These are phyloP conservation scores for Zenarchopterus dispar DNA, from an alignment of 2,797 vertebrate species.

Conservation along the genomic window DNA sequence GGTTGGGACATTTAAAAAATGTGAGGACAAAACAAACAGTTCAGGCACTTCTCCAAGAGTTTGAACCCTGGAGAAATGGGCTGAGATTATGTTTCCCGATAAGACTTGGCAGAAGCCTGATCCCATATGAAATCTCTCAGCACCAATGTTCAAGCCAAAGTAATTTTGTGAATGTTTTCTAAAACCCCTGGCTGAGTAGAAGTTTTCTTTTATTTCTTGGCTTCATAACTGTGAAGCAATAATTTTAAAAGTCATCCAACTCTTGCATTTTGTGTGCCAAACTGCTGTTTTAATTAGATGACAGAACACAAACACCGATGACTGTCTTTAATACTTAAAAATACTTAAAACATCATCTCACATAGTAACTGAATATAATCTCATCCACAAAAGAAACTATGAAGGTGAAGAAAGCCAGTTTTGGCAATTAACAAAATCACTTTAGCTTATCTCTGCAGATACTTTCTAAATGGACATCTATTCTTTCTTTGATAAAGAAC, in stretches of 20 bases:
- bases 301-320: conserved; percentile 31
- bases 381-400: conserved; percentile 52
- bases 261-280: conserved; percentile 23
- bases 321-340: conserved; percentile 10
- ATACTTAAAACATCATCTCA: conserved; percentile 18
- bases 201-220: conserved; percentile 26
- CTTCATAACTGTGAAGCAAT: conserved; percentile 36
- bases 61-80: conserved; percentile 41
- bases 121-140: conserved; percentile 57
- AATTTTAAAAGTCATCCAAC: conserved; percentile 10
- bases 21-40: conserved; percentile 40
- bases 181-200: conserved; percentile 37
- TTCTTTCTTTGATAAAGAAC: conserved; percentile 65
- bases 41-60: conserved; percentile 57
- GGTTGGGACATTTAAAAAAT: conserved; percentile 45
- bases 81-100: conserved; percentile 67
- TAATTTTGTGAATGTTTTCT: conserved; percentile 61
- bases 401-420: conserved; percentile 38
- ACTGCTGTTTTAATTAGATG: conserved; percentile 35
- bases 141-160: conserved; percentile 54
- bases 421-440: conserved; percentile 62
- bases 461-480: conserved; percentile 46
- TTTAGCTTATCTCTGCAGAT: conserved; percentile 71
- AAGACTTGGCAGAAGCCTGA: conserved; percentile 61
- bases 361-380: conserved; percentile 43